Conservation (phyloP, 2,113 vertebrate genomes). For the Scomber scombrus region DNA sequence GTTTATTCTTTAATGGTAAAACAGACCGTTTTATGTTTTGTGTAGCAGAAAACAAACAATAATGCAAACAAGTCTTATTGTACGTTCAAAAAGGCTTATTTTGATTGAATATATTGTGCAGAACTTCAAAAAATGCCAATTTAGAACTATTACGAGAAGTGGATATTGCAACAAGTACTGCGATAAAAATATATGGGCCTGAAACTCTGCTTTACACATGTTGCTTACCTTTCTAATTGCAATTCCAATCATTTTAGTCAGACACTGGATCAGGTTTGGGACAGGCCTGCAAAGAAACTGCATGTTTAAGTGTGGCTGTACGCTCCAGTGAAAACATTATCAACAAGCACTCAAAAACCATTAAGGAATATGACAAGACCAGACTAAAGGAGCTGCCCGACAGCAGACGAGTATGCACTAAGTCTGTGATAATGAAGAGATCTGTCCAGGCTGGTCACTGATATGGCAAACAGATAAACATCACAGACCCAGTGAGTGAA, state of each 20-base stretch:
- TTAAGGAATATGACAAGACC: constrained; percentile 43
- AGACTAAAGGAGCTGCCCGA: constrained; percentile 59
- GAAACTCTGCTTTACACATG: background rate
- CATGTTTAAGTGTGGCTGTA: constrained; percentile 41
- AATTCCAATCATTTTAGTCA: constrained; percentile 50
- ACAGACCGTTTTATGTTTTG: background rate
- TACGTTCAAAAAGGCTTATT: background rate
- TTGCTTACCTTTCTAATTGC: constrained; percentile 45
- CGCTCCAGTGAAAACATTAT: constrained; percentile 49
- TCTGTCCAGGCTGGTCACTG: constrained; percentile 77
- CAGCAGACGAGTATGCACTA: constrained; percentile 67
- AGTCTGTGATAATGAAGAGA: constrained; percentile 79
- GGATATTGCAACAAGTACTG: background rate
- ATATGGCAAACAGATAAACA: constrained; percentile 79
- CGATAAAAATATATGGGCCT: background rate
- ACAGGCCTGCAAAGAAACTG: constrained; percentile 61
- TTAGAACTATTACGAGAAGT: background rate
- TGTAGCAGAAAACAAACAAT: background rate
- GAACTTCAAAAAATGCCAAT: background rate
- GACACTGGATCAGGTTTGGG: constrained; percentile 39
- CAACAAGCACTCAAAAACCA: constrained; percentile 52
- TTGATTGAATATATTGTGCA: too few species aligned
- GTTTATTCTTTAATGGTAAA: background rate
- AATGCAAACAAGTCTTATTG: too few species aligned
- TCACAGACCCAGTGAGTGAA: constrained; percentile 61